These are phyloP conservation scores for Empis stercorea DNA, from an alignment of 2,888 invertebrate species.

Conservation along the genomic window DNA sequence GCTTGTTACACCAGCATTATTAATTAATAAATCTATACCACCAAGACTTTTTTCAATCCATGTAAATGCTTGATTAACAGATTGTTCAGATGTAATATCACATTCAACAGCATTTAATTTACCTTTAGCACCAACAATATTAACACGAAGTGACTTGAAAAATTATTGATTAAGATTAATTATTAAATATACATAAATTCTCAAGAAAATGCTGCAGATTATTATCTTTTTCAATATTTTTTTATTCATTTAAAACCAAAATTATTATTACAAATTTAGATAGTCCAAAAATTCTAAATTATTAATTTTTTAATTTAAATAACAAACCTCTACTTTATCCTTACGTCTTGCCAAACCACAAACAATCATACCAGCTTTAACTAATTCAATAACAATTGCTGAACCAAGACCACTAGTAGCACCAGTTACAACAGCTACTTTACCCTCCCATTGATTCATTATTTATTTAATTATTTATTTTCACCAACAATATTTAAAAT, in stretches of 20 bases:
- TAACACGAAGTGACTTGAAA: conserved; percentile 16
- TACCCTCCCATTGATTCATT: conserved; percentile 19
- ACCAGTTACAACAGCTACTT: conserved; percentile 19
- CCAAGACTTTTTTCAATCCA: conserved; percentile 23
- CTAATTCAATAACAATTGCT: conserved; percentile 17
- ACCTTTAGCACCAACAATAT: conserved; percentile 19
- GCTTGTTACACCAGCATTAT: conserved; percentile 19
- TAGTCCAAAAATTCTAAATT: too few species aligned
- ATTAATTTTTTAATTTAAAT: neutral
- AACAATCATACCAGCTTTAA: conserved; percentile 19
- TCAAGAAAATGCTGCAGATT: too few species aligned
- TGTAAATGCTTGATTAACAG: conserved; percentile 18
- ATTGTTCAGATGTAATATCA: conserved; percentile 20
- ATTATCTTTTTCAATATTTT: too few species aligned
- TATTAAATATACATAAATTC: too few species aligned
- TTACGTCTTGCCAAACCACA: conserved; percentile 18
- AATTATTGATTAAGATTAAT: too few species aligned
- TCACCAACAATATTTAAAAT: too few species aligned
- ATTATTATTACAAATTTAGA: too few species aligned
- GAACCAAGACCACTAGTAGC: conserved; percentile 18
- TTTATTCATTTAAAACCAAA: neutral
- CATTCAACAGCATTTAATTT: conserved; percentile 22
- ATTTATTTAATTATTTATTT: neutral
- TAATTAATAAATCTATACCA: conserved; percentile 20
- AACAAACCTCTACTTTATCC: conserved; percentile 21